Base-by-base conservation (phyloP, 2,797 vertebrate species). In the Hyperoplus lanceolatus region DNA sequence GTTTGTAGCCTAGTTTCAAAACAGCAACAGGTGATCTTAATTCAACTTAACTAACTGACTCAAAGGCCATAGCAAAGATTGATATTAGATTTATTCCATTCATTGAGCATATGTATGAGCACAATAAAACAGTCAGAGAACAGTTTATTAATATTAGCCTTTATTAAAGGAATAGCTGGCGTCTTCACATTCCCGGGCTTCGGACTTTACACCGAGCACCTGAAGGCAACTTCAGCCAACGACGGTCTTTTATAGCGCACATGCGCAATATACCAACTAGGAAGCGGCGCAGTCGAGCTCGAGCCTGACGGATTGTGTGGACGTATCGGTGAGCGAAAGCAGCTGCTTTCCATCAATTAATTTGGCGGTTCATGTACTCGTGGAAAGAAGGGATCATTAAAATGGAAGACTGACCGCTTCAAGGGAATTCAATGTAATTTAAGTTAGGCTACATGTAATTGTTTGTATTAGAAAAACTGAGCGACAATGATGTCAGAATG, bases 401-500 rank as follows among this genome's bases (percentile, higher is more conserved):
- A 75, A 92, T 89, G 89, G 67, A 79, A 5, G 36, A 18, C 54
- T 89, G 71, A 75, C 70, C 51, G 4, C 8, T 68, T n/a, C 6
- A 43, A 29, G 42, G 41, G 0, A 72, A 69, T 5, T 38, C 8
- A 4, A 8, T 61, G 54, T 75, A 13, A 81, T 38, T 72, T 14
- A 13, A 81, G 36, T 72, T 14, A 38, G 43, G 63, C 8, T 54
- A 66, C 4, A 69, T 51, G 43, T 61, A 50, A 54, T 9, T 57
- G 46, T 59, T 41, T 56, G 70, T 72, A 43, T 48, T 56, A 38
- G 29, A 29, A 77, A 54, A 77, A 69, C 38, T 11, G 56, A 73
- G 80, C 68, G 49, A 89, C 66, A 59, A 95, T 95, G 95, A 96
- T 96, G 95, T 89, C 92, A 80, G 95, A 96, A 81, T 95, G 93